phyloP scores from a whole-genome alignment of 2,113 vertebrate genomes.

The Pyxicephalus adspersus region DNA sequence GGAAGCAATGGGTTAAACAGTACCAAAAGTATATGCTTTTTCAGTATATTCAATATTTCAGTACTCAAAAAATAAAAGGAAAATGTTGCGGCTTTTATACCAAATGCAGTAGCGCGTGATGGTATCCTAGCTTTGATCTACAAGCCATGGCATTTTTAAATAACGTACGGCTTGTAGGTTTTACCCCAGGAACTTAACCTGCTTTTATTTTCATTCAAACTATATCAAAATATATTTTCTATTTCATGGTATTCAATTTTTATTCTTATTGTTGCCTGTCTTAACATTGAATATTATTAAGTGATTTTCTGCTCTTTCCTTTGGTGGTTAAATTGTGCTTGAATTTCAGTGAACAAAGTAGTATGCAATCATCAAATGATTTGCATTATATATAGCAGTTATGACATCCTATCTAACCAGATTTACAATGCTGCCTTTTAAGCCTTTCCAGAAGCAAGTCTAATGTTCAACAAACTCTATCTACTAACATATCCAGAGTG shows the following conservation, averaged over 20 bases:
- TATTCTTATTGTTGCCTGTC: conserved; percentile 1
- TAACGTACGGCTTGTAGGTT: too few species aligned
- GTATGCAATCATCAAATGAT: conserved; percentile 45
- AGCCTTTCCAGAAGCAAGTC: conserved; percentile 61
- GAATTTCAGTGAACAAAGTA: conserved; percentile 56
- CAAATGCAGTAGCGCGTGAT: too few species aligned
- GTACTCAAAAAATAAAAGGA: too few species aligned
- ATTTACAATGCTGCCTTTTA: conserved; percentile 64
- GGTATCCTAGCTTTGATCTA: too few species aligned
- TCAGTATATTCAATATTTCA: too few species aligned
- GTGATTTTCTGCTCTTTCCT: conserved; percentile 46
- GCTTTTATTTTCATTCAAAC: too few species aligned
- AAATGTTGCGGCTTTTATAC: too few species aligned
- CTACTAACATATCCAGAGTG: conserved; percentile 62
- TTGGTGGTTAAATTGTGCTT: conserved; percentile 49
- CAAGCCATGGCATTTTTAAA: too few species aligned
- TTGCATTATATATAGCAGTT: conserved; percentile 62
- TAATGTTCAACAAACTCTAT: conserved; percentile 63
- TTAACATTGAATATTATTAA: conserved; percentile 28
- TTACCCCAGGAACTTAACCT: too few species aligned
- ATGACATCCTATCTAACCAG: conserved; percentile 63
- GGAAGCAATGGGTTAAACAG: too few species aligned
- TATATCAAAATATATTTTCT: neutral
- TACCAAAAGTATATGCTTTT: too few species aligned
- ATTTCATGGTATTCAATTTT: neutral